These are phyloP conservation scores for Hydrotaea diabolus DNA, from an alignment of 2,888 invertebrate species.

Conservation along the genomic window DNA sequence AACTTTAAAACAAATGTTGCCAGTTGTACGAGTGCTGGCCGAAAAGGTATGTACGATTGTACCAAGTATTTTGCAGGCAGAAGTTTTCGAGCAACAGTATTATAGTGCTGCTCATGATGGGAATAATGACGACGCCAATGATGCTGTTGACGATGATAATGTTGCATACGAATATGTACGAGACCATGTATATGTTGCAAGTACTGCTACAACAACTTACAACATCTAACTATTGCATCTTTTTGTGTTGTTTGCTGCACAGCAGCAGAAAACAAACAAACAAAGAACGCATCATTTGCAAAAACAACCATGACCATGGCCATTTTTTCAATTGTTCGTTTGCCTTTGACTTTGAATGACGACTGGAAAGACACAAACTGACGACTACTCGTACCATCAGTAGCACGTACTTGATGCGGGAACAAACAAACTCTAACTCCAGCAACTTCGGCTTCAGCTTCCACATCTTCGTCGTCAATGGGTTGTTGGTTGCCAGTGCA, in stretches of 20 bases:
- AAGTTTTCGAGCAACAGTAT: conserved; percentile 15
- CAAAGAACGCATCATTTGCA: conserved; percentile 58
- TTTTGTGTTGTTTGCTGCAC: conserved; percentile 26
- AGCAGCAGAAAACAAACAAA: conserved; percentile 14
- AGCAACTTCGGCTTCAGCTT: neutral
- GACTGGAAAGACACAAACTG: conserved; percentile 23
- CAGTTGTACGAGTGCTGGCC: conserved; percentile 1
- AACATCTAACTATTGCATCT: conserved; percentile 7
- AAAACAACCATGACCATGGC: conserved; percentile 55
- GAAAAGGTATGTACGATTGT: neutral
- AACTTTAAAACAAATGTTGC: conserved; percentile 62
- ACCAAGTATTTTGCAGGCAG: neutral
- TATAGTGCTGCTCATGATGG: neutral
- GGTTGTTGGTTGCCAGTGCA: conserved; percentile 1
- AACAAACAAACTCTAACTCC: neutral
- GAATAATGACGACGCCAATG: conserved; percentile 20
- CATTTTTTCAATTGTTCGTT: conserved; percentile 57
- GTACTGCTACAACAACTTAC: neutral
- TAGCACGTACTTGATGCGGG: conserved; percentile 46
- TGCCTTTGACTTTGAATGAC: conserved; percentile 59
- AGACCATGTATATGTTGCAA: conserved; percentile 10
- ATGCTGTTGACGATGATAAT: conserved; percentile 28
- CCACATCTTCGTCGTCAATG: neutral
- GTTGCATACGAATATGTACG: neutral
- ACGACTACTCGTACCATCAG: conserved; percentile 56